phyloP scores from a whole-genome alignment of 2,113 vertebrate species.

The Dasyprocta punctata region DNA sequence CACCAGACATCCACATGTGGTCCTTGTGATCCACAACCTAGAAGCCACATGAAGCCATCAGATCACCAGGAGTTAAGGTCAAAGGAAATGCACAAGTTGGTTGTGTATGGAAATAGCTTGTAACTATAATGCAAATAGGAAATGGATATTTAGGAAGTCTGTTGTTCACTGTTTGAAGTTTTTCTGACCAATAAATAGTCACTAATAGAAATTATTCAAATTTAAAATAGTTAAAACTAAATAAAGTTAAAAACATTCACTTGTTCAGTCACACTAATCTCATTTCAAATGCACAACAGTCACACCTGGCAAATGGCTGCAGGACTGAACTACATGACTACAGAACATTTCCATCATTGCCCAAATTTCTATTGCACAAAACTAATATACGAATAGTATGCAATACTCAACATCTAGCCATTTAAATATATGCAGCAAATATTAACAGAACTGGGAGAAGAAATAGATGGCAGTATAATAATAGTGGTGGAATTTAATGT shows the following conservation, averaged over 20 bases:
- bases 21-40: not conserved
- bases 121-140: not conserved
- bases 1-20: not conserved
- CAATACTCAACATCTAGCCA: not conserved
- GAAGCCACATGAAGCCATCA: not conserved
- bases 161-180: not conserved
- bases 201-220: not conserved
- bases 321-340: not conserved
- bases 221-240: conserved; percentile 17
- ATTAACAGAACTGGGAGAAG: not conserved
- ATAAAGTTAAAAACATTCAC: not conserved
- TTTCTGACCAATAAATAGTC: not conserved
- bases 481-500: not conserved
- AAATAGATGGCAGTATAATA: not conserved
- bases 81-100: not conserved
- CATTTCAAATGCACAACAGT: not conserved
- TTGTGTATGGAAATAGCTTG: not conserved
- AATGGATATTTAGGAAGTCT: not conserved
- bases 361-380: not conserved
- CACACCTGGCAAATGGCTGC: not conserved
- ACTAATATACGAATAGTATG: not conserved
- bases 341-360: not conserved
- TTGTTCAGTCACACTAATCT: not conserved
- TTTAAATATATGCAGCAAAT: not conserved
- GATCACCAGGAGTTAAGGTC: not conserved